A percentile compares a stretch with the other conserved stretches of the same genome.
phyloP scores from a whole-genome alignment of 2,113 vertebrate species.

The Sturnira hondurensis region DNA sequence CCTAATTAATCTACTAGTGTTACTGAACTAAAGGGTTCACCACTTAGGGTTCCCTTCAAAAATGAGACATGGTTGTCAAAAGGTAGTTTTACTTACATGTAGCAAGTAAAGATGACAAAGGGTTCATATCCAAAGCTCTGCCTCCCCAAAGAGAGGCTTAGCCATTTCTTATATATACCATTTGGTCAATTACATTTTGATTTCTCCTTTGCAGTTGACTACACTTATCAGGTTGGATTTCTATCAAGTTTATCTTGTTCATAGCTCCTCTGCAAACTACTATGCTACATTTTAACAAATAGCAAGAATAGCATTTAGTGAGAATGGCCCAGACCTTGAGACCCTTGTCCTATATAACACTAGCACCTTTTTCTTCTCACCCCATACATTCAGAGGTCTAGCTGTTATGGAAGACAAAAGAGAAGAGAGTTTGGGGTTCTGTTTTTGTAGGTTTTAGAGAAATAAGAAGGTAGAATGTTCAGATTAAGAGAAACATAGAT shows the following conservation, averaged over 20 bases:
- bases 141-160: background rate
- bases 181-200: background rate
- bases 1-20: background rate
- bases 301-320: background rate
- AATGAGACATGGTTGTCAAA: background rate
- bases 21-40: background rate
- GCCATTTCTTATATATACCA: background rate
- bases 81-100: background rate
- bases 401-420: background rate
- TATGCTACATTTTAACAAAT: background rate
- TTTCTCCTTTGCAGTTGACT: background rate
- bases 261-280: background rate
- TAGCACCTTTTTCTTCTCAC: background rate
- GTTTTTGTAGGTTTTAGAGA: background rate
- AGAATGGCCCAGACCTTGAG: background rate
- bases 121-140: background rate
- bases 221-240: background rate
- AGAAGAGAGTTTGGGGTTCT: background rate
- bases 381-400: background rate
- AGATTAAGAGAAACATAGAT: background rate
- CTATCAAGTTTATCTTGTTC: background rate
- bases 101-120: background rate
- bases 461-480: background rate
- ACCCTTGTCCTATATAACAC: background rate
- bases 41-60: background rate